phyloP scores from a whole-genome alignment of 2,797 vertebrate species.

The Saxicola maurus region DNA sequence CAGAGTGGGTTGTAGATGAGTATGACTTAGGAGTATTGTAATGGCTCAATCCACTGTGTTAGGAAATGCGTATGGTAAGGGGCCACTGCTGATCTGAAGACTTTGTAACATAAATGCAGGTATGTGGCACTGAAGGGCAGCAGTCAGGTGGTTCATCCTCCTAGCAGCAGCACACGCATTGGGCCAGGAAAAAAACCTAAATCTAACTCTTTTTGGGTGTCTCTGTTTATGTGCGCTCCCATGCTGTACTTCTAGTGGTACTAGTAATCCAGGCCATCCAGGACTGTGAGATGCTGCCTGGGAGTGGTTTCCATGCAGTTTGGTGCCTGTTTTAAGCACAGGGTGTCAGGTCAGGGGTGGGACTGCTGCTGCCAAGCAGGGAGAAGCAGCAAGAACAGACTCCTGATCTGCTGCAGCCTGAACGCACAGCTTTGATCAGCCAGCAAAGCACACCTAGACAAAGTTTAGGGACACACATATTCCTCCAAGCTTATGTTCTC shows the following conservation, averaged over 20 bases:
- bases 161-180: neutral
- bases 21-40: neutral
- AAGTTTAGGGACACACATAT: neutral
- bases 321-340: neutral
- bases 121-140: neutral
- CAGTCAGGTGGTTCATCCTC: neutral
- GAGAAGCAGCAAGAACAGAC: neutral
- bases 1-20: neutral
- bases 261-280: neutral
- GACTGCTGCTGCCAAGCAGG: neutral
- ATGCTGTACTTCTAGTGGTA: neutral
- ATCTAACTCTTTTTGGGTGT: rapidly evolving
- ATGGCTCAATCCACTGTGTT: neutral
- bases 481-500: neutral
- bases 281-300: neutral
- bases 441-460: neutral
- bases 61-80: neutral
- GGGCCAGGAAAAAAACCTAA: neutral
- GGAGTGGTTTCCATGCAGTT: neutral
- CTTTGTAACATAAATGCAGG: neutral
- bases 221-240: neutral
- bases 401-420: no score
- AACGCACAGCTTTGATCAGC: neutral
- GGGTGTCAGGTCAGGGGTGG: neutral
- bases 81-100: neutral